Conservation (phyloP, 92 coral and sea anemone species). For the Bergia sp. region DNA sequence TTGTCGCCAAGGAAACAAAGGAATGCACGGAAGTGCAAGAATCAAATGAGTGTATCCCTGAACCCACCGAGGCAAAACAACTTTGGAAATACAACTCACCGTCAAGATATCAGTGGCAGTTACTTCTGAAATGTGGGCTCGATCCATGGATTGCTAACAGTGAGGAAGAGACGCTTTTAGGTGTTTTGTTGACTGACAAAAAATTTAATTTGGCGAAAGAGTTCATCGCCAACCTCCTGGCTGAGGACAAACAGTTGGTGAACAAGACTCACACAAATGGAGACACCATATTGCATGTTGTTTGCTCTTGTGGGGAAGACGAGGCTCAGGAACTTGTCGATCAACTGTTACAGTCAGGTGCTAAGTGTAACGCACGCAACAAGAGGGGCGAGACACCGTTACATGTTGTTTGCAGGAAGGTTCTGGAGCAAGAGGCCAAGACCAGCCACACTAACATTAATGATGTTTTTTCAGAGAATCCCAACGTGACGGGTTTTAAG, state of each 20-base stretch:
- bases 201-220: constrained; percentile 1
- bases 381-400: constrained; percentile 34
- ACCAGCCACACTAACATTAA: neutral
- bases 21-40: neutral
- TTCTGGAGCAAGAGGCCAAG: neutral
- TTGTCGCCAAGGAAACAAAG: neutral
- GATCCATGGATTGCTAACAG: constrained; percentile 26
- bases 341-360: constrained; percentile 30
- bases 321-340: constrained; percentile 28
- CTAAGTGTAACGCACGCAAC: constrained; percentile 38
- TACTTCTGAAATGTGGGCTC: neutral
- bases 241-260: neutral
- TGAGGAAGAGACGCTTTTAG: neutral
- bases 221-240: neutral
- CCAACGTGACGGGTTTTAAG: neutral
- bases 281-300: constrained; percentile 10
- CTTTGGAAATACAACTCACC: neutral
- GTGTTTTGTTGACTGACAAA: neutral
- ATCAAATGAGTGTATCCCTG: neutral
- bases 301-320: constrained; percentile 18
- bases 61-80: neutral
- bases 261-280: constrained; percentile 23
- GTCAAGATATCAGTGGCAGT: neutral
- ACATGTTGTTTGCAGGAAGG: constrained; percentile 35
- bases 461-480: neutral